Evolutionary conservation across 2,797 vertebrate genomes (phyloP), one percentile per base, ranked within the genome.

Genomic region (Threskiornis aethiopicus): DNA sequence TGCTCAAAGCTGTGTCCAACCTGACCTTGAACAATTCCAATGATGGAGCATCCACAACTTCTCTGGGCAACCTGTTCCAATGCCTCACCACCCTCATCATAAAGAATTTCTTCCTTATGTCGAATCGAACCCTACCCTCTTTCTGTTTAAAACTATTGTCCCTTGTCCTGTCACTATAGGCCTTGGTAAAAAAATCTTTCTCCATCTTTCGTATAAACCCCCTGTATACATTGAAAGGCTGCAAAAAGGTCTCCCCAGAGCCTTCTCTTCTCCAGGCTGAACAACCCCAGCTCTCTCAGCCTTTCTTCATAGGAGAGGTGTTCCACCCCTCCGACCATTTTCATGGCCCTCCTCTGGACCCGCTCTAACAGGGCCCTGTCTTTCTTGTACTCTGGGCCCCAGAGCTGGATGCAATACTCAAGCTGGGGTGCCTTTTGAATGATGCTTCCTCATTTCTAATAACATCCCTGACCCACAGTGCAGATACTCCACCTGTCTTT

Each of bases 401-500:
- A 61, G 25, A 83, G 39, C 5, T 81, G 77, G 52, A 61, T 8
- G 21, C 10, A 41, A 14, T 41, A 66, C 14, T 57, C 33, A 42
- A 77, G 46, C 6, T 47, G 33, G 29, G 35, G 26, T 66, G 39
- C 35, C 46, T 72, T 88, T 77, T 93, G 47, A 90, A 47, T 28
- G 37, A 64, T 3, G 4, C 26, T 73, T 82, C 35, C 88, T 57
- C 3, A 1, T 75, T 92, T 57, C 35, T 10, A 81, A 12, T 3
- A 39, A 25, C 33, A 17, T 85, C 28, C 18, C 55, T 3, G 12
- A 47, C 17, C 16, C 37, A 66, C 11, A 44, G 18, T 0, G 0
- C 49, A 76, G 61, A 39, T 16, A 18, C 7, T 81, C 17, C 20
- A 17, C 49, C 21, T 71, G 33, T 18, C 33, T 33, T 83, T 62